Evolutionary conservation across 2,797 vertebrate species (phyloP).

Genomic region (Pantherophis vulpinus): DNA sequence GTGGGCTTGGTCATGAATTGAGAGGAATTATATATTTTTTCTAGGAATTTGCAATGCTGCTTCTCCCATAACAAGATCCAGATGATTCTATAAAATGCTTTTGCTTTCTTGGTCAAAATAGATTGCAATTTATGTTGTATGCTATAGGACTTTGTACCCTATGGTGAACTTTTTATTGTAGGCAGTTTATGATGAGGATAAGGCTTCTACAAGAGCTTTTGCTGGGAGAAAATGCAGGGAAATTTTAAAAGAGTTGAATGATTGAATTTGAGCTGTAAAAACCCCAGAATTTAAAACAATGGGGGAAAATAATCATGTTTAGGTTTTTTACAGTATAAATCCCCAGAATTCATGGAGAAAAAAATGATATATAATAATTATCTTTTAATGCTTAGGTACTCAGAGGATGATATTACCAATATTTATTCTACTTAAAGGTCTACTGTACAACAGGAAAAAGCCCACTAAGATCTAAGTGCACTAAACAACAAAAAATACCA

Average conservation of each 20-base stretch:
- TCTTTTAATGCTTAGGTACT: not conserved
- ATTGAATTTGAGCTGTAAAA: not conserved
- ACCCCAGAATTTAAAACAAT: not conserved
- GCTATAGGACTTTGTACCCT: not conserved
- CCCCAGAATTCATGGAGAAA: not conserved
- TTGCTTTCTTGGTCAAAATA: constrained; percentile 23
- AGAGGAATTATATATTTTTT: constrained; percentile 11
- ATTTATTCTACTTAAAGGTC: not conserved
- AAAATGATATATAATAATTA: not conserved
- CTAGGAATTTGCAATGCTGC: not conserved
- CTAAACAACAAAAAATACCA: not conserved
- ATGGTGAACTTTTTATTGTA: not conserved
- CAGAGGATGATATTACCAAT: not conserved
- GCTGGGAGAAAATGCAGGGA: not conserved
- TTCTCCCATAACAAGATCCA: constrained; percentile 24
- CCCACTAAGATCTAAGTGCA: not conserved
- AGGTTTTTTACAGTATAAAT: not conserved
- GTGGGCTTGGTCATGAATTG: not conserved
- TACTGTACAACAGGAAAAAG: not conserved
- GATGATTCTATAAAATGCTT: not conserved
- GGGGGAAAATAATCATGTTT: not conserved
- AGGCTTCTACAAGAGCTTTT: not conserved
- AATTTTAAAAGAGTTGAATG: not conserved
- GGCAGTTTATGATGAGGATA: not conserved
- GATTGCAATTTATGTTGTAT: not conserved